Base-by-base conservation (phyloP, 2,888 invertebrate species). In the Tachystola acroxantha region DNA sequence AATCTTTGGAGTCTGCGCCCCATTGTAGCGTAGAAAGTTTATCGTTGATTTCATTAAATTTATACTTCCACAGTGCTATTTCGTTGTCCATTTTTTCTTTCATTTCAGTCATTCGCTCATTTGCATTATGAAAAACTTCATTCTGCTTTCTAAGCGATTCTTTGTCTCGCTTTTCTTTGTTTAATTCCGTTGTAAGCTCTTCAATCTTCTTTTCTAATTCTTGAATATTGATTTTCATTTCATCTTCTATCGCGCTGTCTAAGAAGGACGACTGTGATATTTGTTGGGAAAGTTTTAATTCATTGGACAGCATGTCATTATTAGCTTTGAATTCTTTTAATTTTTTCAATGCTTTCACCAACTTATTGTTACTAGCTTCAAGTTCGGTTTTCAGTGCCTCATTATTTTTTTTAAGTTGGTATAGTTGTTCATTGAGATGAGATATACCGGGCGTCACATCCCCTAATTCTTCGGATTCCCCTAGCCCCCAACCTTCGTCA, bases 81-180 rank as follows among this genome's bases (percentile, higher is more conserved):
- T 94, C 94, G 61, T 89, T 89, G 51, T 95, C 95, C 68, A 94
- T 91, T 44, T 92, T 91, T 62, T 95, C 94, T 72, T 95, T 96
- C 74, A 93, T 90, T 60, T 96, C 95, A 1, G 91, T 79, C 63
- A 95, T 89, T 42, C 92, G 89, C 33, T 95, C 95, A 64, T 94
- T 94, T 1, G 94, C 93, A 19, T 91, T 88, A 10, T 90, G 90
- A 32, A 96, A 77, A 3, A 92, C 89, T 57, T 95, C 95, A 35
- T 94, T 88, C 64, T 92, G 90, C 60, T 93, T 94, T 22, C 85
- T 60, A 2, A 94, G 64, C 31, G 88, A 86, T 34, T 92, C 91
- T 59, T 92, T 94, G 48, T 96, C 95, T 1, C 73, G 64, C 36
- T 85, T 86, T 41, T 91, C 88, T 61, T 90, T 91, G 26, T 88